Base-by-base conservation (phyloP, 2,797 vertebrate species). In the Nasua narica region DNA sequence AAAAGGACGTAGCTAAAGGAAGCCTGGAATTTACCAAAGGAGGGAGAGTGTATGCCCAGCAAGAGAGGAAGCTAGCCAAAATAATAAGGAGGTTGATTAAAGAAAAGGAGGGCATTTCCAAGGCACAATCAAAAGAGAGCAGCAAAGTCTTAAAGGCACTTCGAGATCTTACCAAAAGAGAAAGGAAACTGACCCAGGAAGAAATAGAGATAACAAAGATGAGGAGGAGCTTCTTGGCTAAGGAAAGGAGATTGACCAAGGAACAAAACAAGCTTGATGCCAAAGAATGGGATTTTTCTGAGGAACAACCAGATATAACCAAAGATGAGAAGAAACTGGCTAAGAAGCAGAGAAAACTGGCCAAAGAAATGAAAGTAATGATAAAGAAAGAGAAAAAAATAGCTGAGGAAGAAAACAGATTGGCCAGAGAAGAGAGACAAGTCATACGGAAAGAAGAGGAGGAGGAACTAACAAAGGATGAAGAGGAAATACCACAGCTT, bases 41-140 rank as follows among this genome's bases (percentile, higher is more conserved):
- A 62, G 40, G 58, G 29, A 91, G 97, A 92, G 35, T 95, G 29
- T 91, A 69, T 65, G 95, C 70, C 25, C 93, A 94, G 8, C 96
- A 85, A 94, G 74, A 97, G 56, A 96, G 96, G 87, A 97, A 95
- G 72, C 82, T 96, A 69, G 76, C 83, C 81, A 95, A 37, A 62
- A 29, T 79, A 81, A 0, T 16, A 13, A 90, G 56, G 5, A 97
- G 72, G 27, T 16, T 97, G 54, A 3, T 0, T 52, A 67, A 65
- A 82, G 69, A 82, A 50, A 79, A 16, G 27, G 5, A 56, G 11
- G 16, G 5, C 7, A 27, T 58, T 83, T 62, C 21, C 35, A 54
- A 54, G 56, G 56, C 91, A 76, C 43, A 56, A 60, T 11, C 7
- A 54, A 83, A 87, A 60, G 7, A 0, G 1, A 91, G 52, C 12